Conservation (phyloP, 2,797 vertebrate genomes). For the Melopsittacus undulatus region DNA sequence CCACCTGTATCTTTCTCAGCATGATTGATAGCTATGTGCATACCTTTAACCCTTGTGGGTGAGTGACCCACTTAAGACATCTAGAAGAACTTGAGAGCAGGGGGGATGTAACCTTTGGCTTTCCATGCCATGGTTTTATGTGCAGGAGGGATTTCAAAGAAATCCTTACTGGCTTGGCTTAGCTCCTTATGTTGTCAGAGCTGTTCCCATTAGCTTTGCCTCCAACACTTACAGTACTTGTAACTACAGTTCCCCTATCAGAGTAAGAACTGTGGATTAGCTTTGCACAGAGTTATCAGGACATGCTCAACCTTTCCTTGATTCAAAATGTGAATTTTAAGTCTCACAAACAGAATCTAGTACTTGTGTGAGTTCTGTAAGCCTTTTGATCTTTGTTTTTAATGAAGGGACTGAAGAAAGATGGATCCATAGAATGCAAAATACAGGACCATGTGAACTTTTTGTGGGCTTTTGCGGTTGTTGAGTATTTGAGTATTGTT, state of each 20-base stretch:
- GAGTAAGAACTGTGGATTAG: not conserved
- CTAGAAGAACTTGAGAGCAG: constrained; percentile 4
- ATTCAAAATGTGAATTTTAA: not conserved
- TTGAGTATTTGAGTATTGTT: not conserved
- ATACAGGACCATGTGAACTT: not conserved
- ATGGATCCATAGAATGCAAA: not conserved
- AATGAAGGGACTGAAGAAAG: not conserved
- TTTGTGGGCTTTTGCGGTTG: not conserved
- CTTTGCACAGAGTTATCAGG: not conserved
- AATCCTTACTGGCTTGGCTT: not conserved
- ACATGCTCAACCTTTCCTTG: not conserved
- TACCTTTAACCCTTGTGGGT: not conserved
- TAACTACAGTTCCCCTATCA: not conserved
- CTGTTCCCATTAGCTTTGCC: not conserved
- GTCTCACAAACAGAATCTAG: not conserved
- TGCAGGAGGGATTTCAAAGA: not conserved
- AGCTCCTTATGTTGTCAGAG: not conserved
- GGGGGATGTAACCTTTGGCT: not conserved
- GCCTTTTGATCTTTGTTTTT: not conserved
- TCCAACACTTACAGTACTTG: not conserved
- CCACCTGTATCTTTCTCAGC: not conserved
- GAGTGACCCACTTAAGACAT: not conserved
- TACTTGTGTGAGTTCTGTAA: not conserved
- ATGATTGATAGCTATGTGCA: not conserved
- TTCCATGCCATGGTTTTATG: not conserved